Conservation (phyloP, 2,888 invertebrate species). For the Molanna angustata region DNA sequence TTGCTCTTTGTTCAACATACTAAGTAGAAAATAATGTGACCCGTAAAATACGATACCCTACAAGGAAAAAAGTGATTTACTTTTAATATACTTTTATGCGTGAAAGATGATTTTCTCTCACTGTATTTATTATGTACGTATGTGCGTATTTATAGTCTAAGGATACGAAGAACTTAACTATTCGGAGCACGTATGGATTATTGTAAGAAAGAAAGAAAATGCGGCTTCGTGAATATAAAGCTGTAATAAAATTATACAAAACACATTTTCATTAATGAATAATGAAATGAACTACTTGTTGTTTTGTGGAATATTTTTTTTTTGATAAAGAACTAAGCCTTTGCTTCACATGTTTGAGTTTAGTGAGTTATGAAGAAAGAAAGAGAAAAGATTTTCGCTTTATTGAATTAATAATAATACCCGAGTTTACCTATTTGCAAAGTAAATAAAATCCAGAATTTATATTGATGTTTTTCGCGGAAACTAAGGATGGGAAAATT, state of each 20-base stretch:
- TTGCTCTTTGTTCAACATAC: constrained; percentile 9
- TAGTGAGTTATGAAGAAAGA: too few relatives aligned
- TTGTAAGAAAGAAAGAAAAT: constrained; percentile 2
- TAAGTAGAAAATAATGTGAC: constrained; percentile 13
- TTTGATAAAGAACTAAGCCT: too few relatives aligned
- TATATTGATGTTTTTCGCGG: too few relatives aligned
- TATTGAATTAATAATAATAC: too few relatives aligned
- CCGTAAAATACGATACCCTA: constrained; percentile 7
- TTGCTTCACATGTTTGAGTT: too few relatives aligned
- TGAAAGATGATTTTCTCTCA: not conserved
- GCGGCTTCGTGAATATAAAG: constrained; percentile 1
- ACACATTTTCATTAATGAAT: constrained; percentile 11
- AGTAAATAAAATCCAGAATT: too few relatives aligned
- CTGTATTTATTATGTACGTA: not conserved
- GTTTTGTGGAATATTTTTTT: too few relatives aligned
- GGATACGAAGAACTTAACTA: constrained; percentile 1
- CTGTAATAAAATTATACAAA: constrained; percentile 8
- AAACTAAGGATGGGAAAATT: too few relatives aligned
- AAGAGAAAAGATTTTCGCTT: too few relatives aligned
- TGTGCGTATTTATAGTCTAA: constrained; percentile 3
- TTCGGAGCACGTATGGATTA: constrained; percentile 7
- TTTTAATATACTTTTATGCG: constrained; percentile 3
- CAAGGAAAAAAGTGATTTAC: constrained; percentile 10
- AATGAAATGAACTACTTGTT: too few relatives aligned
- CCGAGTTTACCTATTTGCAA: too few relatives aligned